These are phyloP conservation scores for Trichonephila inaurata DNA, from an alignment of 1,140 invertebrate genomes.

Conservation along the genomic window DNA sequence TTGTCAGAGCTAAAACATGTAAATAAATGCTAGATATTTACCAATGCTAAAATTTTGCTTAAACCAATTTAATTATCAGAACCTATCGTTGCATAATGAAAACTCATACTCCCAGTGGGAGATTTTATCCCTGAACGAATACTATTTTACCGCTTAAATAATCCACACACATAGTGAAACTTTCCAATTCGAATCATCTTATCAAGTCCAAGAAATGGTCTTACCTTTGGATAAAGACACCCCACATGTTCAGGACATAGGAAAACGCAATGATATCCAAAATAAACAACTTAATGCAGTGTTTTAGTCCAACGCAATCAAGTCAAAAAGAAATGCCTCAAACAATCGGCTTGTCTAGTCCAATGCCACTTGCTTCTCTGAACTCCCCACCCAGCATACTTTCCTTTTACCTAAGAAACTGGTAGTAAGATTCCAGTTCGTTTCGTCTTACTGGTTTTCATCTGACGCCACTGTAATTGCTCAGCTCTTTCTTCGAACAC, in stretches of 20 bases:
- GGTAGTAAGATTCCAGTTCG: constrained; percentile 49
- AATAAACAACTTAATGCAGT: background rate
- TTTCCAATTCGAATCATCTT: background rate
- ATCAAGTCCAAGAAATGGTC: background rate
- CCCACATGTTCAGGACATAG: constrained; percentile 32
- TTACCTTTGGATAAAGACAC: constrained; percentile 9
- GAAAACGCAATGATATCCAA: constrained; percentile 27
- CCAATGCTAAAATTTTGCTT: no score
- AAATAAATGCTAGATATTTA: no score
- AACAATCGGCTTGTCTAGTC: constrained; percentile 50
- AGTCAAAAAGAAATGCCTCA: background rate
- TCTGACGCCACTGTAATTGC: constrained; percentile 11
- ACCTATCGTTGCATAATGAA: no score
- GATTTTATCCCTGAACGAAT: no score
- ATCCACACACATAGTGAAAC: background rate
- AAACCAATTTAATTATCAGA: no score
- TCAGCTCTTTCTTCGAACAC: background rate
- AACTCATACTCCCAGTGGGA: no score
- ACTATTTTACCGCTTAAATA: no score
- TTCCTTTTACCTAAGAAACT: constrained; percentile 58
- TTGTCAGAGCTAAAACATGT: no score
- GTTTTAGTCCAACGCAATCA: background rate
- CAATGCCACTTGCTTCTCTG: constrained; percentile 50
- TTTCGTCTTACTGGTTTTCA: constrained; percentile 58
- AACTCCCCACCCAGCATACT: constrained; percentile 37